Percentiles rank a stretch among this genome's conserved stretches.
Evolutionary conservation across 92 coral and sea anemone genomes (phyloP).

Genomic region (Epizoanthus stellaris): DNA sequence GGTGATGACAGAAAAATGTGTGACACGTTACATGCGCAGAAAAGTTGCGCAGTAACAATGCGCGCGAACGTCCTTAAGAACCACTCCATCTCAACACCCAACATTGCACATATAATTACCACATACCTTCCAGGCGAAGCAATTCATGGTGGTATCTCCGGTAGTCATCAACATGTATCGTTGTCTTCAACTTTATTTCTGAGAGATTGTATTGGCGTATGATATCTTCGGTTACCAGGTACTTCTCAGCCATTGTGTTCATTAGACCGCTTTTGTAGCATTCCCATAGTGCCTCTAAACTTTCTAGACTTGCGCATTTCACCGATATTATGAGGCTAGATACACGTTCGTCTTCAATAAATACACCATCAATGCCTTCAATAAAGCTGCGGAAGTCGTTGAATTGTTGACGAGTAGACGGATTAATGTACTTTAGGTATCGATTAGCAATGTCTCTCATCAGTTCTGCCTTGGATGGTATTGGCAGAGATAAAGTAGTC

Average conservation of each 20-base stretch:
- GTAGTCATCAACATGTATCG: background rate
- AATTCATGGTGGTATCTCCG: background rate
- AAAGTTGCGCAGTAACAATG: too few relatives aligned
- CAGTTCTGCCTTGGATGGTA: background rate
- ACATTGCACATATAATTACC: too few relatives aligned
- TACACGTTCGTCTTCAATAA: background rate
- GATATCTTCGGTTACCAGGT: background rate
- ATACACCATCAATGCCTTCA: background rate
- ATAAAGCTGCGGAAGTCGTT: background rate
- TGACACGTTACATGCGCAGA: too few relatives aligned
- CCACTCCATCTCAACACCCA: too few relatives aligned
- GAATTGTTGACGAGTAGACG: constrained; percentile 3
- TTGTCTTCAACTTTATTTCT: background rate
- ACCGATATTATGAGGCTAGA: constrained; percentile 2
- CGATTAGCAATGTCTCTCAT: constrained; percentile 25
- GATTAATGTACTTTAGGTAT: background rate
- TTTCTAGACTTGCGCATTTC: background rate
- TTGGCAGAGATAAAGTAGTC: background rate
- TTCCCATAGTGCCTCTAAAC: background rate
- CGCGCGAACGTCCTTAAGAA: too few relatives aligned
- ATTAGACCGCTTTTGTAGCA: background rate
- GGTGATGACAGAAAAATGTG: too few relatives aligned
- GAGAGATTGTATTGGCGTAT: background rate
- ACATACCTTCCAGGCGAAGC: background rate
- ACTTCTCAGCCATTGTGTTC: constrained; percentile 4